Evolutionary conservation across 2,113 vertebrate species (phyloP).

Genomic region (Anguilla japonica): DNA sequence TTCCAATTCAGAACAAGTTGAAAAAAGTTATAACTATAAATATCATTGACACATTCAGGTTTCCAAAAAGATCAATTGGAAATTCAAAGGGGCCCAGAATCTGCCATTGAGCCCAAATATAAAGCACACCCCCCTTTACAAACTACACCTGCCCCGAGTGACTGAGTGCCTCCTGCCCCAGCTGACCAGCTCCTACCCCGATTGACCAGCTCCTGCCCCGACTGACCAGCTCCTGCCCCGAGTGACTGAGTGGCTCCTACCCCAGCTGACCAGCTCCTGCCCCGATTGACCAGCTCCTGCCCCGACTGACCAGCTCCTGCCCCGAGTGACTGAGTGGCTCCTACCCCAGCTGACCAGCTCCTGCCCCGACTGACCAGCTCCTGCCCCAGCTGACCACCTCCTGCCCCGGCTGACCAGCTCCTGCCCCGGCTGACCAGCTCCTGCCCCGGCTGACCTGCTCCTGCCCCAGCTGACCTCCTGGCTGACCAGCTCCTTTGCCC

Average conservation of each 20-base stretch:
- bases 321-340: no score
- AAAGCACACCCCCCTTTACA: background rate
- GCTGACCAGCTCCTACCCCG: background rate
- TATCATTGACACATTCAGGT: background rate
- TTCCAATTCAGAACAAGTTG: background rate
- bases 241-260: no score
- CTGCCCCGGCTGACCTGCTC: no score
- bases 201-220: no score
- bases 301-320: background rate
- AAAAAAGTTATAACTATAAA: background rate
- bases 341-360: background rate
- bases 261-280: background rate
- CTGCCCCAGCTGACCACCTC: background rate
- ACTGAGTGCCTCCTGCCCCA: background rate
- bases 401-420: background rate
- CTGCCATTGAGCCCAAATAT: background rate
- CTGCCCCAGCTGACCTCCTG: no score
- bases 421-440: background rate
- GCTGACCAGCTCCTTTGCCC: background rate
- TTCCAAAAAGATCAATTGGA: no score
- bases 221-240: background rate
- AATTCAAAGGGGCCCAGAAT: background rate
- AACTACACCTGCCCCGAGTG: background rate
- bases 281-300: no score
- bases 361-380: no score